Base-by-base conservation (phyloP, 2,113 vertebrate species). In the Scolopax mira region DNA sequence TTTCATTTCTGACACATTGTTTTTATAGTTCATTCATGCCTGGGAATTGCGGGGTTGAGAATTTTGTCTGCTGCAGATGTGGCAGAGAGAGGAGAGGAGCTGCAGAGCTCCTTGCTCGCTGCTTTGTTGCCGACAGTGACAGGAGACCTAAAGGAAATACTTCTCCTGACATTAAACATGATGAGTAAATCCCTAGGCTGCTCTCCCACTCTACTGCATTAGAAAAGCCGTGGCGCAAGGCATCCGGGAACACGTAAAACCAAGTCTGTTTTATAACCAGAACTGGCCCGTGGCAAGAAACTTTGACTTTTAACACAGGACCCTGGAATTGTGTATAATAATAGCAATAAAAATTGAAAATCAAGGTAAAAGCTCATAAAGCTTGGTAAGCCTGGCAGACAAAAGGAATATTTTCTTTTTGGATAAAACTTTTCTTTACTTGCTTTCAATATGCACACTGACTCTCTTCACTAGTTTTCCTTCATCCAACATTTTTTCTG, bases 1-100 rank as follows among this genome's bases (percentile, higher is more conserved):
- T 98, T 98, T 98, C 97, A 98, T 98, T 98, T 98, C 98, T 98
- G 97, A 98, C 97, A 97, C 97, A 97, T 97, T 98, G 98, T 98
- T 98, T 98, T 98, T 97, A 96, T 97, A 97, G 96, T 89, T 93
- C 96, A 83, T 95, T 98, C 98, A 96, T 97, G 97, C 88, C 97
- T 97, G 97, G 97, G 98, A 98, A 98, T 97, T 97, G 97, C 97
- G 94, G 96, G 94, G 88, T 94, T 98, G 83, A 70, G 96, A 97
- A 96, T 97, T 96, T 77, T 86, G 95, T 87, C 96, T 97, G 97
- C 93, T 93, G 96, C 97, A 97, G 97, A 97, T 97, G 97, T 97
- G 61, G 3, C 71, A 4, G 79, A 54, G 90, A 95, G 90, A 94
- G 61, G 84, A 97, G 95, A 96, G 89, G 81, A 79, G 95, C 85